Evolutionary conservation across 2,888 invertebrate species (phyloP).

Genomic region (Drosophila pegasa): DNA sequence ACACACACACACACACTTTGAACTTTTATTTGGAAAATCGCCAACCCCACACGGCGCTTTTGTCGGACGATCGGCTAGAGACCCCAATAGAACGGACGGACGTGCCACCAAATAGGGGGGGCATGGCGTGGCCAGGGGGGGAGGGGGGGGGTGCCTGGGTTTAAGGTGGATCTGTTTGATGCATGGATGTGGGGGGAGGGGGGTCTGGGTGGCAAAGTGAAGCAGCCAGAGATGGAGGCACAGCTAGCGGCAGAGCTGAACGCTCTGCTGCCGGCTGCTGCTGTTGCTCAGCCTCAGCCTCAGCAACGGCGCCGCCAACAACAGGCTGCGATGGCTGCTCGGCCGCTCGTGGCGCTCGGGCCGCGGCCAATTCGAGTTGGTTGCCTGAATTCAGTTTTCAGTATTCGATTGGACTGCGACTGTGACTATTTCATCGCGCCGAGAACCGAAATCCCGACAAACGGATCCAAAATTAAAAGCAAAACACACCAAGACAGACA

Average conservation of each 20-base stretch:
- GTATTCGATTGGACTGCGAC: conserved; percentile 80
- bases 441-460: conserved; percentile 64
- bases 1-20: conserved; percentile 30
- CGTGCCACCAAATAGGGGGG: not conserved
- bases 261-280: conserved; percentile 45
- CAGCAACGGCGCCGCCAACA: conserved; percentile 49
- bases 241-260: conserved; percentile 21
- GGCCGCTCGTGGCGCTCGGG: conserved; percentile 73
- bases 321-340: conserved; percentile 79
- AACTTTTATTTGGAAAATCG: conserved; percentile 73
- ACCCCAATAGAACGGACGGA: conserved; percentile 54
- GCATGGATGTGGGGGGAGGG: not conserved
- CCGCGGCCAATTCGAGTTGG: conserved; percentile 79
- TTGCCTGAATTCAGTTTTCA: conserved; percentile 82
- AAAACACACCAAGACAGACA: conserved; percentile 3
- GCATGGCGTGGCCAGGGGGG: not conserved
- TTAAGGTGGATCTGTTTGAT: conserved; percentile 21
- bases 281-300: conserved; percentile 68
- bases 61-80: conserved; percentile 70
- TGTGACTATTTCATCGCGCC: conserved; percentile 61
- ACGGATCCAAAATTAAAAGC: conserved; percentile 61
- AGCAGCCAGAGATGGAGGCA: conserved; percentile 7
- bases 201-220: conserved; percentile 11
- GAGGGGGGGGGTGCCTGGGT: not conserved
- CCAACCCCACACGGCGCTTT: conserved; percentile 75